phyloP scores from a whole-genome alignment of 2,888 invertebrate species.

The Argynnis bischoffii region DNA sequence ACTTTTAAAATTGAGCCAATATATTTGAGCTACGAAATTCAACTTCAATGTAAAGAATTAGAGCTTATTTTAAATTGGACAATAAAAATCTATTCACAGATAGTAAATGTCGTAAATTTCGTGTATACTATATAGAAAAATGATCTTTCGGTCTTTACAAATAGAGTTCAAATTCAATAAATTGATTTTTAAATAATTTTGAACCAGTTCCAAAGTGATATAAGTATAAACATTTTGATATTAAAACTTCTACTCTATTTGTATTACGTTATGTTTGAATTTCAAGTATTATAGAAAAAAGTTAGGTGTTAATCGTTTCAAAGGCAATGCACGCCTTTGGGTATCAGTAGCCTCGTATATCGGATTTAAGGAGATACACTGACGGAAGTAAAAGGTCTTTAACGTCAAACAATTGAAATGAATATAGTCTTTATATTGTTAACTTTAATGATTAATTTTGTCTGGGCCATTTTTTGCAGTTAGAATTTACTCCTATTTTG shows the following conservation, averaged over 20 bases:
- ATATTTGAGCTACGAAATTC: conserved; percentile 3
- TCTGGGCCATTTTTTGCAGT: neutral
- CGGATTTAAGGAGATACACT: conserved; percentile 39
- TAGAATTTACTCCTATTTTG: conserved; percentile 1
- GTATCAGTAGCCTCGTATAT: conserved; percentile 41
- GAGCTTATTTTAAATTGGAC: conserved; percentile 26
- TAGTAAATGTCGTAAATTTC: conserved; percentile 3
- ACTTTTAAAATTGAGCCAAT: neutral
- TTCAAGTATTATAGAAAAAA: conserved; percentile 10
- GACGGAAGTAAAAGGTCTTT: conserved; percentile 2
- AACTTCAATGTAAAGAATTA: conserved; percentile 5
- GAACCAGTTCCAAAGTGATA: conserved; percentile 9
- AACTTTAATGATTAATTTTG: conserved; percentile 29
- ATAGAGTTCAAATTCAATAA: conserved; percentile 1
- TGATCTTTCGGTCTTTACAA: neutral
- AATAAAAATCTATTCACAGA: neutral
- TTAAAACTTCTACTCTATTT: conserved; percentile 7
- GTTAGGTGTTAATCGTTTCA: conserved; percentile 39
- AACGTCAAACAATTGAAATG: neutral
- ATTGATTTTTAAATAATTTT: neutral
- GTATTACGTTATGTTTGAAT: neutral
- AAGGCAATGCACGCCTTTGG: conserved; percentile 38
- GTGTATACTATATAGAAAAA: neutral
- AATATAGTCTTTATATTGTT: conserved; percentile 41
- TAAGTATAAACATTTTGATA: conserved; percentile 2